These are phyloP conservation scores for Microtus ochrogaster DNA, from an alignment of 2,113 vertebrate genomes.

Conservation along the genomic window DNA sequence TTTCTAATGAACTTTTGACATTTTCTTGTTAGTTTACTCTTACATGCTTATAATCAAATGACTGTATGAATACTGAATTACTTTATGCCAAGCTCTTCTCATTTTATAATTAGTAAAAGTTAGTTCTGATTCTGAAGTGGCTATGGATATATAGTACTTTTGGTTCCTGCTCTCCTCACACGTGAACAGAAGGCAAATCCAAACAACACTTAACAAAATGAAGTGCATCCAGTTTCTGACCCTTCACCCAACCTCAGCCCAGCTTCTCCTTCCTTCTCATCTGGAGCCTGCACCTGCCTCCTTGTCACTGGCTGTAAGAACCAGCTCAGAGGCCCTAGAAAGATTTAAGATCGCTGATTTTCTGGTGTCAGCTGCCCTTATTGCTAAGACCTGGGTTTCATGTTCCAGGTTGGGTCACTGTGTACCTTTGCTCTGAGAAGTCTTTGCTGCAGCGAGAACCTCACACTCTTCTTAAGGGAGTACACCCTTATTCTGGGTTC, in stretches of 20 bases:
- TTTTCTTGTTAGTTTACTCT: slow-evolving; percentile 6
- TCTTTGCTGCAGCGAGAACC: background rate
- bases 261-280: background rate
- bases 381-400: background rate
- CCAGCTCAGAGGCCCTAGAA: background rate
- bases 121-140: slow-evolving; percentile 18
- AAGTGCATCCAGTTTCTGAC: background rate
- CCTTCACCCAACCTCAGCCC: background rate
- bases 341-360: background rate
- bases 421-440: background rate
- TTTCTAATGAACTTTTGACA: background rate
- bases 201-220: background rate
- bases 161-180: background rate
- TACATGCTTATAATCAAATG: background rate
- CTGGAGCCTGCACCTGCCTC: background rate
- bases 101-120: background rate
- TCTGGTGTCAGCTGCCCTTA: background rate
- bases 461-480: background rate
- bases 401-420: background rate
- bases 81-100: background rate
- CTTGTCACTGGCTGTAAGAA: background rate
- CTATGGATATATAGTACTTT: background rate
- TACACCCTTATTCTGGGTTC: background rate
- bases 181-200: background rate
- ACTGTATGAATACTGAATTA: background rate